Conservation (phyloP, 2,888 invertebrate genomes). For the Dorcus hopei region DNA sequence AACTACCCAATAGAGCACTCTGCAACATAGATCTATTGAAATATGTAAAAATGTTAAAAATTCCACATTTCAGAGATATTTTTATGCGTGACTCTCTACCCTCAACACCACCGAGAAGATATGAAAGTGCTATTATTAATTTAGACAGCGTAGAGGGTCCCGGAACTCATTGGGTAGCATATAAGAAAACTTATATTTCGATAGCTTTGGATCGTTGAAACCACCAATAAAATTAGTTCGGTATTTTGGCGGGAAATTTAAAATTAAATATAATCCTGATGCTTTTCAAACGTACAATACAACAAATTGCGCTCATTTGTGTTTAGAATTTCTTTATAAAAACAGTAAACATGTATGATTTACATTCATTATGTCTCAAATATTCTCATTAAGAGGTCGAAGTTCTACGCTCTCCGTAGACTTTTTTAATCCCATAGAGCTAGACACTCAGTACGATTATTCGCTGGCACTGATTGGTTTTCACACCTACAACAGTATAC, state of each 20-base stretch:
- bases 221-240: conserved; percentile 34
- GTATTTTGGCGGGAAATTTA: conserved; percentile 24
- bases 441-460: conserved; percentile 31
- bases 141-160: conserved; percentile 14
- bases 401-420: too few relatives aligned
- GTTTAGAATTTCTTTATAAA: conserved; percentile 30
- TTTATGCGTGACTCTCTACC: too few relatives aligned
- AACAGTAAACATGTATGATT: background rate
- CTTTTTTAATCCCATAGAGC: too few relatives aligned
- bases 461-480: too few relatives aligned
- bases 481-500: too few relatives aligned
- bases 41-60: background rate
- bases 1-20: conserved; percentile 25
- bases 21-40: conserved; percentile 22
- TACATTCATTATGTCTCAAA: too few relatives aligned
- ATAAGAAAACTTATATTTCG: conserved; percentile 37
- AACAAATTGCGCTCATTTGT: conserved; percentile 34
- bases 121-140: too few relatives aligned
- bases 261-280: conserved; percentile 30
- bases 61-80: background rate
- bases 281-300: conserved; percentile 32
- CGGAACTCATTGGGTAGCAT: conserved; percentile 39
- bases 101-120: too few relatives aligned
- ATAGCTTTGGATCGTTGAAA: too few relatives aligned
- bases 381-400: conserved; percentile 32